Percentiles rank a stretch among this genome's conserved stretches.
These are phyloP conservation scores for Ailuropoda melanoleuca DNA, from an alignment of 2,113 vertebrate genomes.

Conservation along the genomic window DNA sequence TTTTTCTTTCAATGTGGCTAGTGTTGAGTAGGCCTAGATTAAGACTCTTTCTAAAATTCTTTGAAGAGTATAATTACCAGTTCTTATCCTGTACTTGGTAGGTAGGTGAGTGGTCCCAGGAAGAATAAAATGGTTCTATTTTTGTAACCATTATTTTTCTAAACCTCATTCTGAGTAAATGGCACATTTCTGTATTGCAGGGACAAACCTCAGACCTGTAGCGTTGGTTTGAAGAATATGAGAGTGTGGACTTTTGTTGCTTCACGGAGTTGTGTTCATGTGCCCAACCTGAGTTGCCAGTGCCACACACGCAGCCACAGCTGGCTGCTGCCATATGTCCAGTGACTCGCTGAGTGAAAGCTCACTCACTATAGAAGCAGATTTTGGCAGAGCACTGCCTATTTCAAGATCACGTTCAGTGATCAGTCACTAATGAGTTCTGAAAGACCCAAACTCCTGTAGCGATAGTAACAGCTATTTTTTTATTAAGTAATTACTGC, in stretches of 20 bases:
- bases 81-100: constrained; percentile 31
- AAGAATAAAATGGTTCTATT: constrained; percentile 55
- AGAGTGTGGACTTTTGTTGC: neutral
- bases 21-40: neutral
- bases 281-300: neutral
- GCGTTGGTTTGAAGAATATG: neutral
- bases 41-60: constrained; percentile 4
- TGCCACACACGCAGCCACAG: neutral
- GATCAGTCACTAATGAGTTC: neutral
- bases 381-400: neutral
- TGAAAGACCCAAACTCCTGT: neutral
- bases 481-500: neutral
- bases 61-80: constrained; percentile 38
- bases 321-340: neutral
- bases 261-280: neutral
- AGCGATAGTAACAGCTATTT: neutral
- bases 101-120: constrained; percentile 31
- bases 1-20: neutral
- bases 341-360: neutral
- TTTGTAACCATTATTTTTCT: constrained; percentile 52
- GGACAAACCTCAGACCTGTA: neutral
- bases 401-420: neutral
- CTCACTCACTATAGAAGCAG: neutral
- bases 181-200: neutral
- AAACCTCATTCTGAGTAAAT: neutral